Evolutionary conservation across 1,140 invertebrate species (phyloP).

Genomic region (Platorchestia sp.): DNA sequence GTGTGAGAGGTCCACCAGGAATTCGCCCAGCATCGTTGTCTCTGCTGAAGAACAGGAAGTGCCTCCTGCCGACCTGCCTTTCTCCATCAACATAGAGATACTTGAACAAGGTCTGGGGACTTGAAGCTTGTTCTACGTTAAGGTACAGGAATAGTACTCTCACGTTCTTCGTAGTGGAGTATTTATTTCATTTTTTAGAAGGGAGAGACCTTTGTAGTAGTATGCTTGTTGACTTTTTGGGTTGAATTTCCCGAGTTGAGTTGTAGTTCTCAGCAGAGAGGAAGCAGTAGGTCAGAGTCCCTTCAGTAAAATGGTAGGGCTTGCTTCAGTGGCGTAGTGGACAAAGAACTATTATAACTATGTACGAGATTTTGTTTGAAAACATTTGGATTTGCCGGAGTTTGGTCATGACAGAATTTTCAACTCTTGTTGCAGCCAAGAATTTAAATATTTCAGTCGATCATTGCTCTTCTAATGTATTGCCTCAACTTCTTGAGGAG

Average conservation of each 20-base stretch:
- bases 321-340: background rate
- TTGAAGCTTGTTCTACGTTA: background rate
- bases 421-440: too few relatives aligned
- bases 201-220: background rate
- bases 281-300: background rate
- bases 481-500: too few relatives aligned
- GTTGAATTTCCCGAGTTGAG: background rate
- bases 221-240: background rate
- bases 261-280: background rate
- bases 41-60: conserved; percentile 55
- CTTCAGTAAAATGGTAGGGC: background rate
- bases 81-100: conserved; percentile 65
- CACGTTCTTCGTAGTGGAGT: background rate
- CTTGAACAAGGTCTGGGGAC: conserved; percentile 49
- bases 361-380: background rate
- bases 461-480: too few relatives aligned
- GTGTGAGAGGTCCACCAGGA: background rate
- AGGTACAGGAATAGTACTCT: background rate
- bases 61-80: conserved; percentile 59
- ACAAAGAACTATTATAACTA: background rate
- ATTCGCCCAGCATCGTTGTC: conserved; percentile 58
- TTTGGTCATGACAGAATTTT: too few relatives aligned
- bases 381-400: background rate
- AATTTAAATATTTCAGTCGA: too few relatives aligned
- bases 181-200: background rate